phyloP scores from a whole-genome alignment of 2,797 vertebrate species.

The Sebastes matsubarae region DNA sequence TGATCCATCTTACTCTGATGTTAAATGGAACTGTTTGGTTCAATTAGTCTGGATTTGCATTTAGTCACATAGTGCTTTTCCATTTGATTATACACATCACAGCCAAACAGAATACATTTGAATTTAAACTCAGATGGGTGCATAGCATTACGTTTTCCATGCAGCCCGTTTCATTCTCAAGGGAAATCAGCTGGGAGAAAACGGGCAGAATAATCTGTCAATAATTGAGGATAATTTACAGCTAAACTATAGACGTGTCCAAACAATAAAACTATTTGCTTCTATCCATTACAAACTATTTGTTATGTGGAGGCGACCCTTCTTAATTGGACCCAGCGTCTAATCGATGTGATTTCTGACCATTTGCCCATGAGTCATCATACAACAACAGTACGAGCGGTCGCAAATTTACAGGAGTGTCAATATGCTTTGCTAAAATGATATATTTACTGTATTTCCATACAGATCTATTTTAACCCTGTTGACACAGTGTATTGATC shows the following conservation, averaged over 20 bases:
- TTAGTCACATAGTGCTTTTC: conserved; percentile 17
- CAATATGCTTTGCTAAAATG: conserved; percentile 68
- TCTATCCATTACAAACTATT: conserved; percentile 55
- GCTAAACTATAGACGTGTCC: conserved; percentile 53
- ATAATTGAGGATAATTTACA: conserved; percentile 73
- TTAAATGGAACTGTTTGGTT: conserved; percentile 28
- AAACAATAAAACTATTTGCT: conserved; percentile 68
- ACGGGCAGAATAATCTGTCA: conserved; percentile 68
- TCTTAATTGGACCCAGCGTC: conserved; percentile 70
- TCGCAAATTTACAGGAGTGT: conserved; percentile 67
- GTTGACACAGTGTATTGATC: conserved; percentile 67
- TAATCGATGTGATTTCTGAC: conserved; percentile 72
- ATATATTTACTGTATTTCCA: conserved; percentile 70
- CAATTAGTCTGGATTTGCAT: conserved; percentile 33
- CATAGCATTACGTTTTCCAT: conserved; percentile 21
- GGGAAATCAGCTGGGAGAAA: conserved; percentile 73
- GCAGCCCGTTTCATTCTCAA: conserved; percentile 38
- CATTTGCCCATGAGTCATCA: conserved; percentile 69
- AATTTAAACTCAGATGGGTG: conserved; percentile 40
- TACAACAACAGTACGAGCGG: conserved; percentile 58
- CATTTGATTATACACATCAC: conserved; percentile 39
- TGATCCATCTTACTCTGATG: background rate
- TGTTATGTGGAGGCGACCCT: conserved; percentile 53
- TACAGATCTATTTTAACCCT: conserved; percentile 55
- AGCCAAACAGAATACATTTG: conserved; percentile 40